Evolutionary conservation across 2,888 invertebrate species (phyloP), one percentile per base, ranked within the genome.

Genomic region (Zygogramma bicolorata): DNA sequence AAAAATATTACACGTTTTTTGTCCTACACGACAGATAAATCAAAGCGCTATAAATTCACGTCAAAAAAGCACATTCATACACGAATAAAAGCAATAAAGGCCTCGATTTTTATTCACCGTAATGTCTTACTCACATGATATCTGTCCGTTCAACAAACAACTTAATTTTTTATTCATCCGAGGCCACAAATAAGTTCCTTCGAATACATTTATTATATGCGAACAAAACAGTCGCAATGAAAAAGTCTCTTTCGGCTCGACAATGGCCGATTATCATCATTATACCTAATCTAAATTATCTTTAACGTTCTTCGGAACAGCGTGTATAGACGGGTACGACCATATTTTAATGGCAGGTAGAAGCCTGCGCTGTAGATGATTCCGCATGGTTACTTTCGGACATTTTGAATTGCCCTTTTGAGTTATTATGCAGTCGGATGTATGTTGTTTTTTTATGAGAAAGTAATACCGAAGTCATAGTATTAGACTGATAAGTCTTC

Each of bases 241-340:
- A 81, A 81, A 79, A 80, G 73, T 75, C 78, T 75, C 76, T 79
- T 80, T 80, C 77, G 77, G 73, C 73, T 71, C 74, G 76, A 81
- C 79, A 80, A 82, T 81, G 80, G 81, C 75, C 82, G 80, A 81
- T 82, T 80, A 85, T 80, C 81, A 80, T 83, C 81, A 81, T 83
- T 84, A 85, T 84, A 80, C 80, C 81, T 85, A 85, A 86, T 86
- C 85, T 86, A 85, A 86, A 86, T 86, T 85, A 84, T 83, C 82
- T 81, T 83, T 83, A 81, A 85, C 80, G 82, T 79, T 78, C 75
- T 74, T 75, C 75, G 78, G 78, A 83, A 82, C 83, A 80, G 82
- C 81, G 79, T 81, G 82, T 77, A 81, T 81, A 77, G 68, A n/a
- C 72, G 70, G 73, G 73, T 69, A 75, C 75, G 73, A 61, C 67